phyloP scores from a whole-genome alignment of 1,140 invertebrate species.

The Eurosta solidaginis region DNA sequence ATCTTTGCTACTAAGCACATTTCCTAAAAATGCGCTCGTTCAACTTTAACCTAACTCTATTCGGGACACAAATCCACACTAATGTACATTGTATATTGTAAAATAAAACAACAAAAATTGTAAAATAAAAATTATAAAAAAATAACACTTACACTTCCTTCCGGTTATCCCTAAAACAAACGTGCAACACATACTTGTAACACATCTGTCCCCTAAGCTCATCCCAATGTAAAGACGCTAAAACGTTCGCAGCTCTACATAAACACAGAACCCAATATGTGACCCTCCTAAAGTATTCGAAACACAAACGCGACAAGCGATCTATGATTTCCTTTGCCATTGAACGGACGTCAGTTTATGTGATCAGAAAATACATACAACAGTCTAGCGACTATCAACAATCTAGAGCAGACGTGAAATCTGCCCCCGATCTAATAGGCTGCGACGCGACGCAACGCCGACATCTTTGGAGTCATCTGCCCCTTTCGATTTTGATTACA shows the following conservation, averaged over 20 bases:
- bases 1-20: too few relatives aligned
- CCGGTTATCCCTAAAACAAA: neutral
- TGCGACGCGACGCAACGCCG: neutral
- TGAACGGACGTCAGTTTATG: neutral
- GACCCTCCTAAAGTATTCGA: conserved; percentile 13
- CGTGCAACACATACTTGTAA: neutral
- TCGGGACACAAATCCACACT: too few relatives aligned
- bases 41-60: too few relatives aligned
- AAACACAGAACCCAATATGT: neutral
- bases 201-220: neutral
- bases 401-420: conserved; percentile 6
- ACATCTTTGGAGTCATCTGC: neutral
- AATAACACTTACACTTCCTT: conserved; percentile 30
- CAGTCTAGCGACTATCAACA: neutral
- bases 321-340: conserved; percentile 19
- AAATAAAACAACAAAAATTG: too few relatives aligned
- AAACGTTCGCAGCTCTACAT: neutral
- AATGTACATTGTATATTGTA: too few relatives aligned
- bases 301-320: conserved; percentile 14
- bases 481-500: conserved; percentile 1
- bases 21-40: too few relatives aligned
- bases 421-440: neutral
- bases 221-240: neutral
- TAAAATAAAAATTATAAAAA: too few relatives aligned
- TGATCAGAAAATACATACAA: too few relatives aligned